A percentile compares a stretch with the other conserved stretches of the same genome.
phyloP scores from a whole-genome alignment of 2,888 invertebrate genomes.

The Pediacus dermestoides region DNA sequence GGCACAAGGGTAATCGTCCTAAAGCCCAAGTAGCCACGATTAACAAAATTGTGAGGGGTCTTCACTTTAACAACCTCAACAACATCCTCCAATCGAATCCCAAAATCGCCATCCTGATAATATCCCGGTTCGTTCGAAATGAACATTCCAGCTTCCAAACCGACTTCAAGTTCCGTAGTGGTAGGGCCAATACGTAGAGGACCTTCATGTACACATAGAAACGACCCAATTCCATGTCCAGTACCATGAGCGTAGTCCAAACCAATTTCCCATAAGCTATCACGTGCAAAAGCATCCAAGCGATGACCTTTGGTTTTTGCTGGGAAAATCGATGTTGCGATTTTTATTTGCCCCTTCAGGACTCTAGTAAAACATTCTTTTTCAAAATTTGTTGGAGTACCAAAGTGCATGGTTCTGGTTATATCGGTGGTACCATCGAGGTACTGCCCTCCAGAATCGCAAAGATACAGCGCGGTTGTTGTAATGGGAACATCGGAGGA shows the following conservation, averaged over 20 bases:
- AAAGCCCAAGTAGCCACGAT: conserved; percentile 76
- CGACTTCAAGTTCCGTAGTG: conserved; percentile 70
- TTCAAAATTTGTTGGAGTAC: conserved; percentile 69
- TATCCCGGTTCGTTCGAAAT: conserved; percentile 88
- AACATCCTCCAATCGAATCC: conserved; percentile 86
- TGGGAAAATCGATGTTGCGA: conserved; percentile 76
- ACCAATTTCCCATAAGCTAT: conserved; percentile 80
- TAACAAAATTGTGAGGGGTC: conserved; percentile 61
- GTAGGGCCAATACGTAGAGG: conserved; percentile 77
- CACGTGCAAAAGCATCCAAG: conserved; percentile 78
- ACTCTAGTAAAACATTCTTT: conserved; percentile 85
- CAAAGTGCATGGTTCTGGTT: conserved; percentile 87
- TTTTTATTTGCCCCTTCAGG: conserved; percentile 79
- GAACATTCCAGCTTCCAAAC: conserved; percentile 75
- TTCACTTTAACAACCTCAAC: conserved; percentile 64
- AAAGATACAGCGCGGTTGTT: conserved; percentile 74
- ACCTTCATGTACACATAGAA: conserved; percentile 90
- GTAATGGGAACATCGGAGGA: conserved; percentile 68
- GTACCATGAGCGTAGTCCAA: conserved; percentile 92
- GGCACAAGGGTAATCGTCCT: conserved; percentile 82
- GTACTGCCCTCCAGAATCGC: conserved; percentile 89
- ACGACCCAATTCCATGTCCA: conserved; percentile 91
- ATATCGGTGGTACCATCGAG: conserved; percentile 94
- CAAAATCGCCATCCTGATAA: conserved; percentile 86
- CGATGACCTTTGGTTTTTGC: conserved; percentile 70